Evolutionary conservation across 2,113 vertebrate species (phyloP).

Genomic region (rabbit (Oryctolagus cuniculus)): mOryCun1.1 NC_091451.1:41459001-41459500

Average conservation of each 20-base stretch:
- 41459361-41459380: conserved; percentile 76
- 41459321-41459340: conserved; percentile 75
- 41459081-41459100: conserved; percentile 83
- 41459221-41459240: conserved; percentile 83
- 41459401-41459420: conserved; percentile 74
- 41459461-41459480: conserved; percentile 79
- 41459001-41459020: conserved; percentile 77
- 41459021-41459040: conserved; percentile 83
- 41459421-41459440: conserved; percentile 76
- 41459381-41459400: conserved; percentile 78
- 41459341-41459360: conserved; percentile 73
- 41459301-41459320: conserved; percentile 82
- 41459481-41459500: conserved; percentile 82
- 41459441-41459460: conserved; percentile 81
- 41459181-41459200: conserved; percentile 59
- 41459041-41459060: conserved; percentile 87
- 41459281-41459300: conserved; percentile 83
- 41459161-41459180: conserved; percentile 66
- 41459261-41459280: conserved; percentile 82
- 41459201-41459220: conserved; percentile 81
- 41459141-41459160: conserved; percentile 32
- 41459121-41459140: conserved; percentile 45
- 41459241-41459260: conserved; percentile 78
- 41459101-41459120: conserved; percentile 80
- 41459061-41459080: conserved; percentile 85